Evolutionary conservation across 2,888 invertebrate species (phyloP).

Genomic region (Polylopha cassiicola): DNA sequence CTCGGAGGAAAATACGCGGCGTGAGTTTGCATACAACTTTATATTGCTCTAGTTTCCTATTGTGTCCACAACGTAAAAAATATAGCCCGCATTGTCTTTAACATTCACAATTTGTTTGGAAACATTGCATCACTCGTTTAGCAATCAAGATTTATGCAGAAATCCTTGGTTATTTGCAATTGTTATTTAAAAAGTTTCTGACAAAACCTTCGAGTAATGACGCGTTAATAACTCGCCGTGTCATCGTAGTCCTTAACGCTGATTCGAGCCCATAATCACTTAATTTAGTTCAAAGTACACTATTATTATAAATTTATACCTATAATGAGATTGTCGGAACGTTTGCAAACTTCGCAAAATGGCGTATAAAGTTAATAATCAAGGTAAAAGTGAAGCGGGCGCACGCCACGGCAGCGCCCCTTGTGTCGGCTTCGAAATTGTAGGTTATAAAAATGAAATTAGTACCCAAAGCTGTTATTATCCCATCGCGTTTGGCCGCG

Average conservation of each 20-base stretch:
- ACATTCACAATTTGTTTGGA: constrained; percentile 5
- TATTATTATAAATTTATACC: constrained; percentile 72
- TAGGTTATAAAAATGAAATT: constrained; percentile 78
- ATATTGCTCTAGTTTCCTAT: constrained; percentile 56
- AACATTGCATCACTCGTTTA: constrained; percentile 24
- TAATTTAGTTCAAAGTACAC: constrained; percentile 66
- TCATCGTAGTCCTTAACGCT: constrained; percentile 68
- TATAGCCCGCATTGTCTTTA: neutral
- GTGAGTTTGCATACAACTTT: constrained; percentile 57
- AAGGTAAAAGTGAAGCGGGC: constrained; percentile 68
- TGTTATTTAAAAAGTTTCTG: constrained; percentile 33
- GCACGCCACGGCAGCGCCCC: constrained; percentile 76
- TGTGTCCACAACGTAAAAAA: constrained; percentile 30
- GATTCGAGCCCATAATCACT: constrained; percentile 71
- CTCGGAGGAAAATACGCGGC: constrained; percentile 40
- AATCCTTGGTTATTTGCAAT: constrained; percentile 43
- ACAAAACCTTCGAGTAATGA: constrained; percentile 50
- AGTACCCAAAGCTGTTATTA: constrained; percentile 77
- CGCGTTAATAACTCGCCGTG: constrained; percentile 58
- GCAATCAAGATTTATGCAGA: constrained; percentile 28
- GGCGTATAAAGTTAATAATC: constrained; percentile 76
- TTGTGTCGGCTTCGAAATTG: constrained; percentile 77
- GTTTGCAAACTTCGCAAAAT: constrained; percentile 75
- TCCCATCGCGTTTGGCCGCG: constrained; percentile 77
- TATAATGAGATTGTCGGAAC: constrained; percentile 70